Conservation (phyloP, 2,113 vertebrate genomes). For the Petrocephalus microphthalmus region DNA sequence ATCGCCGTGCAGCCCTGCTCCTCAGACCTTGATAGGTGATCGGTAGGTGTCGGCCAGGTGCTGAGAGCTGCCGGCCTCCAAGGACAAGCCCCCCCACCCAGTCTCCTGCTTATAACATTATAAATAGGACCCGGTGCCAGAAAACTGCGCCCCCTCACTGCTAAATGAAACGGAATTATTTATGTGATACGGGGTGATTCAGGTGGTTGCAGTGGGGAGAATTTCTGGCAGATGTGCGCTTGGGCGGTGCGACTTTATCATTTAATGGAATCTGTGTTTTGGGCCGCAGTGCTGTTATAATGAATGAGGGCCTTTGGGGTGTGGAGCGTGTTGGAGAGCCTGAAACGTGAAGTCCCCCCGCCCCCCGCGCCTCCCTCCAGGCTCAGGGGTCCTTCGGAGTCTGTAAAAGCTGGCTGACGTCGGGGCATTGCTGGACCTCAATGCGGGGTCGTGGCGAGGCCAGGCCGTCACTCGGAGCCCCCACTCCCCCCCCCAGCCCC, state of each 20-base stretch:
- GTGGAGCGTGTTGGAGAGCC: neutral
- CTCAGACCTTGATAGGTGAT: neutral
- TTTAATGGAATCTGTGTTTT: constrained; percentile 5
- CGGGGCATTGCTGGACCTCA: constrained; percentile 45
- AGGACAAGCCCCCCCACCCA: neutral
- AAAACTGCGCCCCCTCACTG: neutral
- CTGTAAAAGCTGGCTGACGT: constrained; percentile 36
- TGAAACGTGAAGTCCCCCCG: neutral
- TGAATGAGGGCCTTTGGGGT: neutral
- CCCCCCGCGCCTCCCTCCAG: neutral
- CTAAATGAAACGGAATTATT: neutral
- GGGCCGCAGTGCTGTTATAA: neutral
- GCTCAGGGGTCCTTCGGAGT: constrained; percentile 34
- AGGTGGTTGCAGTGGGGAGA: neutral
- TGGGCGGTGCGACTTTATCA: neutral
- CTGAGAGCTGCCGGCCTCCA: neutral
- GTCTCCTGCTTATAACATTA: neutral
- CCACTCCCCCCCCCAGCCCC: constrained; percentile 33
- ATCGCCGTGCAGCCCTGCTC: neutral
- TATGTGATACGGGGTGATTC: neutral
- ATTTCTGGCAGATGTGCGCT: neutral
- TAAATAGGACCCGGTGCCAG: neutral
- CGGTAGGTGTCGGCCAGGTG: neutral
- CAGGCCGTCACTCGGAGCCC: constrained; percentile 52
- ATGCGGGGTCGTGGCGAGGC: constrained; percentile 51